A percentile compares a stretch with the other conserved stretches of the same genome.
Evolutionary conservation across 2,113 vertebrate genomes (phyloP).

Genomic region (Scomber japonicus): DNA sequence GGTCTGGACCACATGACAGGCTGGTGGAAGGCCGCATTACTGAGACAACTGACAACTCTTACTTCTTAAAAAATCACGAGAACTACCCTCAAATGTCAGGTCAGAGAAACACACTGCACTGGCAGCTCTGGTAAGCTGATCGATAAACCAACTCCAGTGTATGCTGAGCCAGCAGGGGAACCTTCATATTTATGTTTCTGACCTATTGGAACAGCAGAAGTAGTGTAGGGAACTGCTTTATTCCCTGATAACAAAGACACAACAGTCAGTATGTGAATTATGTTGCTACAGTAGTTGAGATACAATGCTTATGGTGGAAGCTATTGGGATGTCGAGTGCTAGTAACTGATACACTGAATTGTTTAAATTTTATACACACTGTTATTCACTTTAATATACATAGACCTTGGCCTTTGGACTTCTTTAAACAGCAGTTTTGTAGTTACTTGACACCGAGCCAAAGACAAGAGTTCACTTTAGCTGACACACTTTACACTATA

Average conservation of each 20-base stretch:
- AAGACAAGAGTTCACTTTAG: background rate
- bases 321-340: too few species aligned
- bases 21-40: constrained; percentile 14
- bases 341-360: too few species aligned
- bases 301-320: constrained; percentile 9
- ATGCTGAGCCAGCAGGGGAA: constrained; percentile 70
- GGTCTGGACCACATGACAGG: background rate
- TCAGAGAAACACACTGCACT: constrained; percentile 53
- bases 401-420: too few species aligned
- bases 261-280: constrained; percentile 7
- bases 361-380: too few species aligned
- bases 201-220: constrained; percentile 68
- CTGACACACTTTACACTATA: too few species aligned
- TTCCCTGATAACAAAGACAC: constrained; percentile 39
- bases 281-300: constrained; percentile 1
- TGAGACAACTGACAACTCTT: constrained; percentile 23
- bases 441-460: background rate
- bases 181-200: constrained; percentile 74
- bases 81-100: constrained; percentile 63
- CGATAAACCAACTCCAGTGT: constrained; percentile 56
- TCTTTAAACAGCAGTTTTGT: background rate
- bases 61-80: constrained; percentile 51
- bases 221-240: constrained; percentile 46
- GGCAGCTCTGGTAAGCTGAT: constrained; percentile 64
- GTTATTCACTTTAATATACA: too few species aligned